Conservation (phyloP, 2,113 vertebrate genomes). For the Rhea americana region DNA sequence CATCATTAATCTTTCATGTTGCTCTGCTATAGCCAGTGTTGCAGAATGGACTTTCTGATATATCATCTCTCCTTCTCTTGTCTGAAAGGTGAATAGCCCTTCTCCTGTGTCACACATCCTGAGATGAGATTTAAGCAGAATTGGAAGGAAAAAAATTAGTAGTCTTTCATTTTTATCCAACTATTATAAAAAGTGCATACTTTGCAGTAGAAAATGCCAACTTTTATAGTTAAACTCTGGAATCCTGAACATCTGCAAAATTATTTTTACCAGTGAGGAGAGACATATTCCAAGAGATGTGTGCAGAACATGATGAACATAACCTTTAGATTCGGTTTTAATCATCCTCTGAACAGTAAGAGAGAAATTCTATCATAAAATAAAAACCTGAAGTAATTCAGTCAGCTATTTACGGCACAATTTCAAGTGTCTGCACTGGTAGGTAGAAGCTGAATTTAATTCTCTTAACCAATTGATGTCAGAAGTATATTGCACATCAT, state of each 20-base stretch:
- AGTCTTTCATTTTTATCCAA: background rate
- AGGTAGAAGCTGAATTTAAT: background rate
- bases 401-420: background rate
- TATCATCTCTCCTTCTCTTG: conserved; percentile 98
- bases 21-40: conserved; percentile 96
- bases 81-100: conserved; percentile 99
- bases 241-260: background rate
- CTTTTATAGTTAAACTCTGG: background rate
- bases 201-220: background rate
- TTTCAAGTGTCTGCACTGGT: background rate
- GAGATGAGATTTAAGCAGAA: conserved; percentile 50
- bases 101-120: conserved; percentile 99
- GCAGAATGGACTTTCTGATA: conserved; percentile 99
- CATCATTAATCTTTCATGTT: conserved; percentile 96
- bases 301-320: background rate
- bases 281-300: background rate
- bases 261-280: conserved; percentile 18
- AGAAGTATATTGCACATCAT: background rate
- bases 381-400: conserved; percentile 1
- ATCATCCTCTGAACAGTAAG: background rate
- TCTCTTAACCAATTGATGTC: background rate
- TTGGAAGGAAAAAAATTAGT: background rate
- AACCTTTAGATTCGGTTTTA: conserved; percentile 39
- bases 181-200: background rate
- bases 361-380: background rate